Conservation (phyloP, 2,888 invertebrate genomes). For the Agrotis clavis region DNA sequence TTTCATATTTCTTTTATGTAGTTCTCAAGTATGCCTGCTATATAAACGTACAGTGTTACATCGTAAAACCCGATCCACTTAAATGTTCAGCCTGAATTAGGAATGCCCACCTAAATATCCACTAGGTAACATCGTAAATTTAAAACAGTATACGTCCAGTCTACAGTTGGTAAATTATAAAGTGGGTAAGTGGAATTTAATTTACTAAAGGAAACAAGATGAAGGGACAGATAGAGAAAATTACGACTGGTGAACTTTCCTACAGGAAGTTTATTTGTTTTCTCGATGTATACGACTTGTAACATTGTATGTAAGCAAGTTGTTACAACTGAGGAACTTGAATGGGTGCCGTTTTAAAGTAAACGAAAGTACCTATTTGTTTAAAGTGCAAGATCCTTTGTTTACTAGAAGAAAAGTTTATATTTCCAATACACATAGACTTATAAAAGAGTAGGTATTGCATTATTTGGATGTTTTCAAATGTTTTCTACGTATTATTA, state of each 20-base stretch:
- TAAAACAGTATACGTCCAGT: slow-evolving; percentile 18
- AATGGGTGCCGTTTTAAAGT: slow-evolving; percentile 34
- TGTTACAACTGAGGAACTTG: slow-evolving; percentile 41
- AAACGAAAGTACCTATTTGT: slow-evolving; percentile 24
- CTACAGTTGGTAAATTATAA: slow-evolving; percentile 28
- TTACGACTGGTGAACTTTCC: slow-evolving; percentile 67
- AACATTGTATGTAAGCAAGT: slow-evolving; percentile 38
- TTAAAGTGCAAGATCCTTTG: slow-evolving; percentile 19
- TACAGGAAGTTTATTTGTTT: slow-evolving; percentile 70
- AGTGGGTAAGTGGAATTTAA: slow-evolving; percentile 54
- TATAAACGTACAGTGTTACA: not conserved
- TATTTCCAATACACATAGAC: not conserved
- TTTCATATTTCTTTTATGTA: not conserved
- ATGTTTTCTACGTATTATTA: too few relatives aligned
- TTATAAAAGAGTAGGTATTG: too few relatives aligned
- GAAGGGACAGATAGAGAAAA: slow-evolving; percentile 65
- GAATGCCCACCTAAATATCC: slow-evolving; percentile 7
- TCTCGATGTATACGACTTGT: slow-evolving; percentile 50
- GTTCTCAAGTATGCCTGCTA: not conserved
- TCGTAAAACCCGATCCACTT: not conserved
- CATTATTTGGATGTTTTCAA: too few relatives aligned
- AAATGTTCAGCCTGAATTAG: not conserved
- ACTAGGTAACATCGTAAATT: slow-evolving; percentile 2
- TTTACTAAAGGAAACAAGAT: slow-evolving; percentile 62
- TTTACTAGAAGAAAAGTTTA: not conserved